Percentiles rank a stretch among this genome's conserved stretches.
Conservation (phyloP, 2,797 vertebrate species). For the Macrochelys suwanniensis region DNA sequence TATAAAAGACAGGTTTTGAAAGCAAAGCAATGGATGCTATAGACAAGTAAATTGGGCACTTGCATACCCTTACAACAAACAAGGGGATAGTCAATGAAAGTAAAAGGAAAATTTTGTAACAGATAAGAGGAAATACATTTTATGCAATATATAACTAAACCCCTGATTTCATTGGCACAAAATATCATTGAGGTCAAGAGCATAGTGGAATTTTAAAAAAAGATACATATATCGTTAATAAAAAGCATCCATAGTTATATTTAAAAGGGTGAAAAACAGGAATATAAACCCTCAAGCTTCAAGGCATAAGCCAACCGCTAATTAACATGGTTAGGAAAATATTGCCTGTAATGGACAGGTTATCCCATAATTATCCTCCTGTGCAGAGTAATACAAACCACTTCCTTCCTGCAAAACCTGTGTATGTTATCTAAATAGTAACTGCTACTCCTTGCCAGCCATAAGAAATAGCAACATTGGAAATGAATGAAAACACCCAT, state of each 20-base stretch:
- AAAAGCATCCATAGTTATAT: not conserved
- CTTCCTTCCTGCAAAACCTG: not conserved
- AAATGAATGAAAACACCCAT: not conserved
- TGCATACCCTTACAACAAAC: not conserved
- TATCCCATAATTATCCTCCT: not conserved
- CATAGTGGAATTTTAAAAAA: not conserved
- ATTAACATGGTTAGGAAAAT: not conserved
- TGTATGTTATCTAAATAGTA: not conserved
- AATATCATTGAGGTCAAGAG: not conserved
- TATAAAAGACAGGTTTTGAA: not conserved
- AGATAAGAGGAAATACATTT: not conserved
- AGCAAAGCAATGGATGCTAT: not conserved
- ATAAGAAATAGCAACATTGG: not conserved
- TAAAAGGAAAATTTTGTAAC: not conserved
- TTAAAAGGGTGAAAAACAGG: not conserved
- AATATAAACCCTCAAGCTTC: not conserved
- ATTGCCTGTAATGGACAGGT: not conserved
- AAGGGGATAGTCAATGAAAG: not conserved
- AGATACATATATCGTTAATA: not conserved
- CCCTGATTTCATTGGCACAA: not conserved
- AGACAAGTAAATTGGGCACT: not conserved
- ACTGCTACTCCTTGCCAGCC: not conserved
- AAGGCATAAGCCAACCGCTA: not conserved
- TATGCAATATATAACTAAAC: not conserved
- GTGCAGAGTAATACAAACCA: not conserved